Evolutionary conservation across 1,140 invertebrate species (phyloP).

Genomic region (Heliconius nattereri): DNA sequence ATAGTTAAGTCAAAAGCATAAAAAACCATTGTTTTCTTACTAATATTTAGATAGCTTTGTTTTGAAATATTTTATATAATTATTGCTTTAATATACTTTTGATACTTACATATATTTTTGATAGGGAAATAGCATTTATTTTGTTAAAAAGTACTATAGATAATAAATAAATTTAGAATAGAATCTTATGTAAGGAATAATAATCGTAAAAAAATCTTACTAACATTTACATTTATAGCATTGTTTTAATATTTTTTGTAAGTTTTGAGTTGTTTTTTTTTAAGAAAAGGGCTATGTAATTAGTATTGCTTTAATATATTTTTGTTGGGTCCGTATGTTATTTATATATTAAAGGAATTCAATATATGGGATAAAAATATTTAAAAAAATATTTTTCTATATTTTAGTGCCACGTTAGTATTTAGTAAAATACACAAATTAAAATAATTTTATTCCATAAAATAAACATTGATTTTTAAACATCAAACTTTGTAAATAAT

Average conservation of each 20-base stretch:
- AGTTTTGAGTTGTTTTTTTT: background rate
- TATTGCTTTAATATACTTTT: no score
- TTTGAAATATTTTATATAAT: no score
- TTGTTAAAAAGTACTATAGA: background rate
- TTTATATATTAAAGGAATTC: no score
- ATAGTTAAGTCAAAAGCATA: no score
- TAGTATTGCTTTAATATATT: background rate
- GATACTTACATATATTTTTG: no score
- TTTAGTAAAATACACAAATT: background rate
- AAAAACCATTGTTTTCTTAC: no score
- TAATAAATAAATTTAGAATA: background rate
- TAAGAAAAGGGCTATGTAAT: background rate
- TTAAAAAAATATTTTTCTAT: background rate
- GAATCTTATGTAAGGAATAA: background rate
- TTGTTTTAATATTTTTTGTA: background rate
- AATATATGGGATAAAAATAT: background rate
- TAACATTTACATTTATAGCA: background rate
- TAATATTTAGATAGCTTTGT: no score
- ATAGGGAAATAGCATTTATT: background rate
- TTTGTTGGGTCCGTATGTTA: background rate
- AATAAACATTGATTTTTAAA: slow-evolving; percentile 9
- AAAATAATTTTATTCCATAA: background rate
- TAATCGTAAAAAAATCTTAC: background rate
- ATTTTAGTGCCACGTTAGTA: background rate
- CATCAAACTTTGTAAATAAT: slow-evolving; percentile 16